phyloP scores from a whole-genome alignment of 2,888 invertebrate genomes.

The Odontomyia ornata region DNA sequence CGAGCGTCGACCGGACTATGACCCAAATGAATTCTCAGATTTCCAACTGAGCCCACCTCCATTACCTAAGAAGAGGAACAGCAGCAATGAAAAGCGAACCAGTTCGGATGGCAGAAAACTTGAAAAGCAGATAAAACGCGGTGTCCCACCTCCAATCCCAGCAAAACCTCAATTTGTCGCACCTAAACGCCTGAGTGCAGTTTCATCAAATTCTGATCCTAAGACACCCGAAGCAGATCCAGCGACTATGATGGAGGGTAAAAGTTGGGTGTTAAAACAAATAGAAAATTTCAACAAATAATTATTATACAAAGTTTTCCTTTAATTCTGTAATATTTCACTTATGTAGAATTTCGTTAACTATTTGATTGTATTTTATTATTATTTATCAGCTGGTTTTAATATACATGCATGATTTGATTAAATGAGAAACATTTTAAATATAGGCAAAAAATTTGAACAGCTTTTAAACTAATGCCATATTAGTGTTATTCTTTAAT shows the following conservation, averaged over 20 bases:
- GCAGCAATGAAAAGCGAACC: constrained; percentile 26
- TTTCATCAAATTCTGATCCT: background rate
- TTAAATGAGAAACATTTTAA: background rate
- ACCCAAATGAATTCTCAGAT: constrained; percentile 32
- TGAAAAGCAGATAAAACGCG: constrained; percentile 48
- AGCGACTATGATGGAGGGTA: constrained; percentile 25
- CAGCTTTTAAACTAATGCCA: constrained; percentile 31
- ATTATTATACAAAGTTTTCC: no score
- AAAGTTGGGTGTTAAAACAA: constrained; percentile 64
- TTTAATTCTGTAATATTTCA: background rate
- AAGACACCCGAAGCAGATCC: constrained; percentile 33
- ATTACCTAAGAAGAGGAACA: constrained; percentile 36
- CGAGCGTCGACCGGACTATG: constrained; percentile 58
- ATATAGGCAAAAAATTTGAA: constrained; percentile 1
- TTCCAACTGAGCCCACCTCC: constrained; percentile 53
- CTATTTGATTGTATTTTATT: background rate
- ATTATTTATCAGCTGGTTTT: constrained; percentile 11
- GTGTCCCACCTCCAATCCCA: constrained; percentile 48
- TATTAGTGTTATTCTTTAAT: constrained; percentile 21
- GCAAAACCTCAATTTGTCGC: constrained; percentile 48
- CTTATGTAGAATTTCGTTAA: background rate
- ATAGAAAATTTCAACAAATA: constrained; percentile 63
- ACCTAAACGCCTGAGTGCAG: constrained; percentile 11
- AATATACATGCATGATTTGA: background rate
- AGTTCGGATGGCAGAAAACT: constrained; percentile 51